Conservation (phyloP, 2,797 vertebrate genomes). For the Zalophus californianus region DNA sequence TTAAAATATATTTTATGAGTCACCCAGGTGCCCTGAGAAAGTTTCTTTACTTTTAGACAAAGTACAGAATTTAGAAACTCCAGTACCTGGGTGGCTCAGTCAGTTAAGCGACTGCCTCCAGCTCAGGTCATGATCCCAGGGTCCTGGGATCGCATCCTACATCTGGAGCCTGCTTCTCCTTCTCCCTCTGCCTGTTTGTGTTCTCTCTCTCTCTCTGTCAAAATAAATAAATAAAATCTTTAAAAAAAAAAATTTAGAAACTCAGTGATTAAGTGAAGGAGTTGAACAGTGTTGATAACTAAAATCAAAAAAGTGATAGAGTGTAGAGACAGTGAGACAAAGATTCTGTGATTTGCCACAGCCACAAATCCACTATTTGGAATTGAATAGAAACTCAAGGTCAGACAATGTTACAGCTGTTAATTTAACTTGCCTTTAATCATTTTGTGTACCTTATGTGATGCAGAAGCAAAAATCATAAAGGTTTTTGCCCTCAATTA, state of each 20-base stretch:
- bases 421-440: background rate
- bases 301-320: too few species aligned
- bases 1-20: too few species aligned
- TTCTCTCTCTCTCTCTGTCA: too few species aligned
- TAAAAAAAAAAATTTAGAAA: too few species aligned
- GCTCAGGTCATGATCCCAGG: too few species aligned
- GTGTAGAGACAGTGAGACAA: background rate
- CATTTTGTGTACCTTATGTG: background rate
- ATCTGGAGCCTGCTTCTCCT: too few species aligned
- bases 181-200: too few species aligned
- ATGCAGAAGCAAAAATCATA: background rate
- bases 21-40: too few species aligned
- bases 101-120: too few species aligned
- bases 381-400: background rate
- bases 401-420: background rate
- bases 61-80: background rate
- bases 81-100: too few species aligned
- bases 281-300: background rate
- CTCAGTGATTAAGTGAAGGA: background rate
- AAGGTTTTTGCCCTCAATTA: background rate
- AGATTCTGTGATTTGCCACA: background rate
- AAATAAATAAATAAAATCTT: too few species aligned
- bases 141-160: too few species aligned
- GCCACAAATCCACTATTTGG: background rate
- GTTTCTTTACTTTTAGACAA: background rate